A percentile compares a stretch with the other conserved stretches of the same genome.
Conservation (phyloP, 2,888 invertebrate species). For the Drosophila mettleri region DNA sequence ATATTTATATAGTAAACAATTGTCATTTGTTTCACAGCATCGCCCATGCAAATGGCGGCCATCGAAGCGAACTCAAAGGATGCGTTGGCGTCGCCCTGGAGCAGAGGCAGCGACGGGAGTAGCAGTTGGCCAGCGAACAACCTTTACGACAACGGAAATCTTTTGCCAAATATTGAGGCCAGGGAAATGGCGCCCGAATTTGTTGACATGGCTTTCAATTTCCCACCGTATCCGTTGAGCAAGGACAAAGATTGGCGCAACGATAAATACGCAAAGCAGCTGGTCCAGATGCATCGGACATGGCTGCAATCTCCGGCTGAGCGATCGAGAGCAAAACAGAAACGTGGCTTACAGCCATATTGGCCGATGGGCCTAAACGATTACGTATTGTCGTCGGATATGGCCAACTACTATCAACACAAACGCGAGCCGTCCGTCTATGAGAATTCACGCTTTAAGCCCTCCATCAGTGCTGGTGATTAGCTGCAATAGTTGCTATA, state of each 20-base stretch:
- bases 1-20: conserved; percentile 32
- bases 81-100: conserved; percentile 24
- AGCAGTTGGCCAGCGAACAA: conserved; percentile 31
- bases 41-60: conserved; percentile 51
- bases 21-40: conserved; percentile 34
- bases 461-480: conserved; percentile 85
- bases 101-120: not conserved
- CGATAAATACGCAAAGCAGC: conserved; percentile 35
- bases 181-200: conserved; percentile 57
- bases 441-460: conserved; percentile 59
- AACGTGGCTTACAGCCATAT: conserved; percentile 28
- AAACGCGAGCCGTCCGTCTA: conserved; percentile 64
- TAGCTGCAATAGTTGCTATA: conserved; percentile 24
- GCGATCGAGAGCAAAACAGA: conserved; percentile 23
- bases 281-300: conserved; percentile 47
- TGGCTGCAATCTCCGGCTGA: conserved; percentile 71
- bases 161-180: conserved; percentile 55
- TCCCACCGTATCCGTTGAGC: conserved; percentile 50
- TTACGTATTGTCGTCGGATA: not conserved
- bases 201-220: conserved; percentile 43
- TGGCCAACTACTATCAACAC: conserved; percentile 24
- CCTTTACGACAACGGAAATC: conserved; percentile 56
- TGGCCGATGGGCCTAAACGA: conserved; percentile 23
- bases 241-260: conserved; percentile 28
- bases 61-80: conserved; percentile 15